phyloP scores from a whole-genome alignment of 92 coral and sea anemone genomes.

The Micromussa lordhowensis region DNA sequence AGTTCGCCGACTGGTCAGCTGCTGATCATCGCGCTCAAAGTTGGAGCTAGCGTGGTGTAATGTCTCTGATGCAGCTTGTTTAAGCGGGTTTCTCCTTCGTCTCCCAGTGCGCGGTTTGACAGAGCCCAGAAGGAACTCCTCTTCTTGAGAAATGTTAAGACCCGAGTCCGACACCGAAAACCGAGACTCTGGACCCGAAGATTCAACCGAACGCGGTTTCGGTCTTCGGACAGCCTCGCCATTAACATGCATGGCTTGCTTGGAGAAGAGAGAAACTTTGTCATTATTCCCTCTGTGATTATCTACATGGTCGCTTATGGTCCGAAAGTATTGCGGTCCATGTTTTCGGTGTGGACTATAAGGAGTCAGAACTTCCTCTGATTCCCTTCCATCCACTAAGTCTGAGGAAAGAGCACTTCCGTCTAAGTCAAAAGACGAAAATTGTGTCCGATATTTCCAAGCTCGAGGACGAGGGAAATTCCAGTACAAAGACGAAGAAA shows the following conservation, averaged over 20 bases:
- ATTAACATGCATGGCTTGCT: background rate
- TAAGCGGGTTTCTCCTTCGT: conserved; percentile 34
- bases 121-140: conserved; percentile 39
- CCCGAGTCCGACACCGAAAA: conserved; percentile 51
- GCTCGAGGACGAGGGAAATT: conserved; percentile 60
- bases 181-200: conserved; percentile 38
- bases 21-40: conserved; percentile 8
- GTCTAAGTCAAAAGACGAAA: conserved; percentile 38
- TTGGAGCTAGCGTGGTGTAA: conserved; percentile 12
- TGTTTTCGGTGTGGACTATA: conserved; percentile 22
- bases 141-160: conserved; percentile 47
- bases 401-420: conserved; percentile 22
- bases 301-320: background rate
- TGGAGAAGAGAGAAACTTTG: conserved; percentile 1
- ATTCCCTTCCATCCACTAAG: conserved; percentile 18
- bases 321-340: background rate
- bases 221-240: conserved; percentile 32
- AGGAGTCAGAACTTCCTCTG: conserved; percentile 27
- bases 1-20: conserved; percentile 3
- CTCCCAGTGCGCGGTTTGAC: conserved; percentile 51
- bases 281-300: background rate
- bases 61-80: conserved; percentile 41
- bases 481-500: conserved; percentile 77
- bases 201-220: conserved; percentile 16
- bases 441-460: conserved; percentile 15